phyloP scores from a whole-genome alignment of 2,888 invertebrate species.

The Antheraea assamensis region DNA sequence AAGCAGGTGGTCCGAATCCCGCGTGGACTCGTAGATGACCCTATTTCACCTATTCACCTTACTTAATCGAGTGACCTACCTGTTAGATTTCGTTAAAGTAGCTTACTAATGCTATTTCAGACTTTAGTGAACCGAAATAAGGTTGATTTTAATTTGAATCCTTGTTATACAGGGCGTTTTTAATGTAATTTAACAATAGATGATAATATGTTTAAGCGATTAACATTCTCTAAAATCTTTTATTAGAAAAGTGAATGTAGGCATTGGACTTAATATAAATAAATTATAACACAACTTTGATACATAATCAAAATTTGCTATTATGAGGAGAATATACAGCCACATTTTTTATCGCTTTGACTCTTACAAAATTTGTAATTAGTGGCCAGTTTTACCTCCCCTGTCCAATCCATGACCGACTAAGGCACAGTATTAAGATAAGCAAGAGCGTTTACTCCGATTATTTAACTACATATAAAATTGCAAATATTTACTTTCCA shows the following conservation, averaged over 20 bases:
- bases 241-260: no score
- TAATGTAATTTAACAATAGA: not conserved
- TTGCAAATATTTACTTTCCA: slow-evolving; percentile 7
- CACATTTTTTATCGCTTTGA: no score
- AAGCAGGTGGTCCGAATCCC: slow-evolving; percentile 64
- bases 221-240: not conserved
- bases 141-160: not conserved
- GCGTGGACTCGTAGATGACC: slow-evolving; percentile 59
- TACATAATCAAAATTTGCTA: no score
- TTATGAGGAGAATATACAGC: not conserved
- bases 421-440: not conserved
- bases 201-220: not conserved
- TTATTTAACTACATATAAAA: not conserved
- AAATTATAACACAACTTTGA: not conserved
- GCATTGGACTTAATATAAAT: not conserved
- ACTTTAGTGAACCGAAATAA: not conserved
- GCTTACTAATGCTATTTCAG: not conserved
- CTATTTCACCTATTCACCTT: slow-evolving; percentile 16
- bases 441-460: not conserved
- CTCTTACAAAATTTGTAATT: no score
- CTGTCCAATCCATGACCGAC: slow-evolving; percentile 1
- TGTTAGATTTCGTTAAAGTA: not conserved
- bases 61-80: slow-evolving; percentile 8
- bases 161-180: not conserved
- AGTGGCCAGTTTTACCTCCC: not conserved